Conservation (phyloP, 2,113 vertebrate genomes). For the Crotalus tigris region DNA sequence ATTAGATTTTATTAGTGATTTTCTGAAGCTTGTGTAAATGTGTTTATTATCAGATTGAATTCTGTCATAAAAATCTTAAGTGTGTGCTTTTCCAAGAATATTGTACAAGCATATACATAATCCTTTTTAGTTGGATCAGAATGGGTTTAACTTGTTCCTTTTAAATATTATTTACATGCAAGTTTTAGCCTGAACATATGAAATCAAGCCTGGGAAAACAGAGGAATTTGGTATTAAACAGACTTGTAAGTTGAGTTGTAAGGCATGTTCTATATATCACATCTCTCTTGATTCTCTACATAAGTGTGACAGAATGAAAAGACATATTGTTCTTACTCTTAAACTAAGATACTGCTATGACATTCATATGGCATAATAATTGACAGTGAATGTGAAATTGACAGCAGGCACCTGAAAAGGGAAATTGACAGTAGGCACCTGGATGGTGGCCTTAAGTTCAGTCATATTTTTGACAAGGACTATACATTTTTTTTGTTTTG, state of each 20-base stretch:
- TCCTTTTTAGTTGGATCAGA: background rate
- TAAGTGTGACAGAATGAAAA: slow-evolving; percentile 2
- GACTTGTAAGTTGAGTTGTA: background rate
- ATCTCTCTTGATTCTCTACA: slow-evolving; percentile 21
- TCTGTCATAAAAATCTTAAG: background rate
- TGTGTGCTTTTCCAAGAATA: background rate
- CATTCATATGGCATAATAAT: background rate
- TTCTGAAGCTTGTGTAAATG: background rate
- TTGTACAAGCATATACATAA: background rate
- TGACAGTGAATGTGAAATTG: background rate
- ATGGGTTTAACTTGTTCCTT: background rate
- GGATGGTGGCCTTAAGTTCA: background rate
- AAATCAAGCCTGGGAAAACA: background rate
- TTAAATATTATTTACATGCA: background rate
- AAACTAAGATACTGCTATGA: slow-evolving; percentile 16
- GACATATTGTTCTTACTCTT: background rate
- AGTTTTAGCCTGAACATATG: background rate
- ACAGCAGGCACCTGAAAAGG: background rate
- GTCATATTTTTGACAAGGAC: background rate
- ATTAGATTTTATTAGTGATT: background rate
- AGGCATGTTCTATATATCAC: slow-evolving; percentile 5
- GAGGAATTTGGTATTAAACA: background rate
- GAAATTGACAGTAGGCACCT: background rate
- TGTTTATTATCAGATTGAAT: background rate
- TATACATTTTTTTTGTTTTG: fast-evolving